Evolutionary conservation across 2,797 vertebrate species (phyloP), one percentile per base, ranked within the genome.

Genomic region (Paratrypauchen microcephalus): DNA sequence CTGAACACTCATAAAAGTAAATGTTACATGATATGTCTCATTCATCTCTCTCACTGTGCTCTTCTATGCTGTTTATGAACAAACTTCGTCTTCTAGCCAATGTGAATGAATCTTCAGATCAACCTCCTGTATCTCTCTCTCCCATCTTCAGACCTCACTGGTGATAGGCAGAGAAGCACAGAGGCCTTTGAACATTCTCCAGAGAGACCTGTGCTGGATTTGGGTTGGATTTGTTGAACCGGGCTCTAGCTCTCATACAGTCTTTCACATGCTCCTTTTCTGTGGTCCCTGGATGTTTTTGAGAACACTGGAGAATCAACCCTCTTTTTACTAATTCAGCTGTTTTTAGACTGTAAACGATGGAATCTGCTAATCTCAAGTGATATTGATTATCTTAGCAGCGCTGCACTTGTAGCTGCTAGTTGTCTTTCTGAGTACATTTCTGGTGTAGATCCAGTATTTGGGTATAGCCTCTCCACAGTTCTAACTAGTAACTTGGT

Each of bases 201-300:
- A 61, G 30, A 21, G 59, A 61, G 32, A 61, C 59, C 57, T 30
- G 26, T 13, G 28, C 28, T 19, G 57, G 57, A 59, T 59, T 59
- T 59, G 28, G 9, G 28, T 36, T 59, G 26, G n/a, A 61, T 39
- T 61, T 61, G 30, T 61, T 32, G 28, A 30, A 59, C 32, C 19
- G 19, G 28, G n/a, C 12, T 62, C 9, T 5, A 62, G n/a, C n/a
- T 41, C 24, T 57, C 23, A 26, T 57, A 26, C 13, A 28, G 19
- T 60, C 32, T 41, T 62, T 39, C 32, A 39, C n/a, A 55, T 55
- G 52, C n/a, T 55, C 21, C 11, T 5, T 23, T 5, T 41, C 19
- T 62, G 32, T 62, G 36, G 32, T 62, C 36, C 32, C 36, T 41
- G 60, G 60, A 39, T 23, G 32, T 39, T n/a, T 41, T 41, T 23